Conservation (phyloP, 1,140 invertebrate species). For the Drosophila ironensis region DNA sequence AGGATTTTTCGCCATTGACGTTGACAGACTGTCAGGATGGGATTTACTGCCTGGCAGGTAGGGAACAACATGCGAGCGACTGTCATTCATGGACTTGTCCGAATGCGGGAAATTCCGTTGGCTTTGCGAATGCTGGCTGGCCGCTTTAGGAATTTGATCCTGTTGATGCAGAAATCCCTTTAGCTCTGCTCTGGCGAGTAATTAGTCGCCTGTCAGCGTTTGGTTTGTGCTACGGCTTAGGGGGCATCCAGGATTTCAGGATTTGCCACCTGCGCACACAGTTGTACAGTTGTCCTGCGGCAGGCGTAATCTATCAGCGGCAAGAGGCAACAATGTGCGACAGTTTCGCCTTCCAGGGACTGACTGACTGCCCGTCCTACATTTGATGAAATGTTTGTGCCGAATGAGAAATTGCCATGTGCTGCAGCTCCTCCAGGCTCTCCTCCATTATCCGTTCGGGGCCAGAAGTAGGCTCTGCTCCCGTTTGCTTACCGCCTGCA, state of each 20-base stretch:
- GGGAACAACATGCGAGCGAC: constrained; percentile 8
- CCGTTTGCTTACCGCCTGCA: constrained; percentile 34
- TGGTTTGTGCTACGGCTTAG: constrained; percentile 40
- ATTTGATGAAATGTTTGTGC: constrained; percentile 42
- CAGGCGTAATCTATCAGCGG: constrained; percentile 37
- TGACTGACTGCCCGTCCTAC: too few relatives aligned
- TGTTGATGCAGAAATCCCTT: constrained; percentile 36
- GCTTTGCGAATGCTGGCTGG: constrained; percentile 15
- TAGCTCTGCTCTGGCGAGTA: constrained; percentile 28
- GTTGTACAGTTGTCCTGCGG: constrained; percentile 15
- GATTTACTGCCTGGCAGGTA: constrained; percentile 32
- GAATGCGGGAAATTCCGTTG: constrained; percentile 31
- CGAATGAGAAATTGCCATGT: constrained; percentile 42
- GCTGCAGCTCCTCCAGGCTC: constrained; percentile 15
- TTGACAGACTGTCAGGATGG: constrained; percentile 35
- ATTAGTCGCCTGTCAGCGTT: constrained; percentile 44
- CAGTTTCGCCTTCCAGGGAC: constrained; percentile 18
- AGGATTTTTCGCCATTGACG: constrained; percentile 27
- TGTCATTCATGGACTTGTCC: constrained; percentile 42
- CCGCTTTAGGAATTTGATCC: constrained; percentile 31
- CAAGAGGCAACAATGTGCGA: constrained; percentile 33
- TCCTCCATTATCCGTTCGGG: constrained; percentile 12
- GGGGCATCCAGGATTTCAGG: constrained; percentile 10
- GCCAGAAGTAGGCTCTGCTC: constrained; percentile 36
- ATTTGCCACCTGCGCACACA: constrained; percentile 35